phyloP scores from a whole-genome alignment of 2,888 invertebrate genomes.

The Dexiosoma caninum region DNA sequence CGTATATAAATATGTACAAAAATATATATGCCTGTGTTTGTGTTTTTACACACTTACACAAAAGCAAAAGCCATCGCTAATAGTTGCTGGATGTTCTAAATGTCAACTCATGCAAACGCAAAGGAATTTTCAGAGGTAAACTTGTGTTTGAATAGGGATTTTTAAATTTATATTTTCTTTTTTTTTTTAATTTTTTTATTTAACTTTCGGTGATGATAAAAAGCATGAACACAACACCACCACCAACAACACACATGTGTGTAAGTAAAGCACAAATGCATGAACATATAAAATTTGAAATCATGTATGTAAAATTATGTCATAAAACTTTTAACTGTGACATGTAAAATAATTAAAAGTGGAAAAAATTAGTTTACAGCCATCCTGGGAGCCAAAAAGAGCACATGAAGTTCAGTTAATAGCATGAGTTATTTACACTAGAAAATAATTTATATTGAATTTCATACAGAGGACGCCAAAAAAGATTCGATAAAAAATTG shows the following conservation, averaged over 20 bases:
- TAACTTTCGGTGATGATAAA: too few relatives aligned
- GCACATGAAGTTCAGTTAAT: constrained; percentile 21
- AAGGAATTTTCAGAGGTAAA: constrained; percentile 55
- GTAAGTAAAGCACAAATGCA: not conserved
- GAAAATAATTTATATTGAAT: constrained; percentile 1
- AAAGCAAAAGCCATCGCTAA: constrained; percentile 29
- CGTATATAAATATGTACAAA: not conserved
- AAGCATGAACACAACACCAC: constrained; percentile 2
- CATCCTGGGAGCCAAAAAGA: constrained; percentile 11
- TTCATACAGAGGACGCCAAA: not conserved
- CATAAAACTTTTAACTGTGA: constrained; percentile 57
- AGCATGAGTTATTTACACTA: constrained; percentile 20
- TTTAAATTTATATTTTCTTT: not conserved
- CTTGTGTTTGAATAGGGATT: constrained; percentile 47
- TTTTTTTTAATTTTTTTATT: not conserved
- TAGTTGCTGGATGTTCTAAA: constrained; percentile 55
- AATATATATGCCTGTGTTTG: not conserved
- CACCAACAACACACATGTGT: too few relatives aligned
- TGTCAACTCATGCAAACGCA: constrained; percentile 60
- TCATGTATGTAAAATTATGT: constrained; percentile 45
- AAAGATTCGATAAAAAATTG: not conserved
- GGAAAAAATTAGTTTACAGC: constrained; percentile 40
- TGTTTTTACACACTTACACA: not conserved
- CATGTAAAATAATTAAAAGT: constrained; percentile 58
- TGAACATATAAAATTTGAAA: constrained; percentile 7